Percentiles rank a stretch among this genome's conserved stretches.
Conservation (phyloP, 2,113 vertebrate species). For the Odocoileus hemionus region DNA sequence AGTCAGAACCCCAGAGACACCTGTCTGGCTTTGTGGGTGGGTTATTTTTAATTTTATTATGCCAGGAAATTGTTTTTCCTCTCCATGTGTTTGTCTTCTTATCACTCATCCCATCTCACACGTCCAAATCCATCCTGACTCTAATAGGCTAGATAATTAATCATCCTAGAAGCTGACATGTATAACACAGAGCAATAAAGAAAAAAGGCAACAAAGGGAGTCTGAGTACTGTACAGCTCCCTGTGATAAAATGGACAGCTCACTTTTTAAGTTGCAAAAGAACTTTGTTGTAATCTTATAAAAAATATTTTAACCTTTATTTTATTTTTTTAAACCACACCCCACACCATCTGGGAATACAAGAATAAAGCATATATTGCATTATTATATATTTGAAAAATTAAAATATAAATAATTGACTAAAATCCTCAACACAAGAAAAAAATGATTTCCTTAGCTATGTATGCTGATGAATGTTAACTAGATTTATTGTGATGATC, state of each 20-base stretch:
- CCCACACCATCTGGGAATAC: background rate
- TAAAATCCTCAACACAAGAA: background rate
- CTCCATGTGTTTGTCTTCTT: background rate
- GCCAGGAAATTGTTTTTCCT: constrained; percentile 51
- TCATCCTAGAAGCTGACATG: background rate
- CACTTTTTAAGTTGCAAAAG: background rate
- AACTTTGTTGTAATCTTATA: background rate
- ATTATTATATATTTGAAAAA: background rate
- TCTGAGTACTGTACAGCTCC: background rate
- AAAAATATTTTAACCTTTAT: background rate
- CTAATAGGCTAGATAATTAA: background rate
- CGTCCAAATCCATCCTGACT: constrained; percentile 22
- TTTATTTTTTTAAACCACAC: background rate
- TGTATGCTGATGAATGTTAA: background rate
- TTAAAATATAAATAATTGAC: background rate
- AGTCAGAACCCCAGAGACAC: constrained; percentile 19
- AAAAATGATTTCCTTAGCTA: background rate
- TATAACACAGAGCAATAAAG: background rate
- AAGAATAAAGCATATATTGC: background rate
- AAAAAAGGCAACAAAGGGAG: background rate
- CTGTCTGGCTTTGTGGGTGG: background rate
- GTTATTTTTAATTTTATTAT: constrained; percentile 37
- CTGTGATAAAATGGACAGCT: background rate
- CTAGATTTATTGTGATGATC: background rate
- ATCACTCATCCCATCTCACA: background rate